A percentile compares a stretch with the other conserved stretches of the same genome.
Evolutionary conservation across 2,113 vertebrate species (phyloP).

Genomic region (Lynx canadensis): DNA sequence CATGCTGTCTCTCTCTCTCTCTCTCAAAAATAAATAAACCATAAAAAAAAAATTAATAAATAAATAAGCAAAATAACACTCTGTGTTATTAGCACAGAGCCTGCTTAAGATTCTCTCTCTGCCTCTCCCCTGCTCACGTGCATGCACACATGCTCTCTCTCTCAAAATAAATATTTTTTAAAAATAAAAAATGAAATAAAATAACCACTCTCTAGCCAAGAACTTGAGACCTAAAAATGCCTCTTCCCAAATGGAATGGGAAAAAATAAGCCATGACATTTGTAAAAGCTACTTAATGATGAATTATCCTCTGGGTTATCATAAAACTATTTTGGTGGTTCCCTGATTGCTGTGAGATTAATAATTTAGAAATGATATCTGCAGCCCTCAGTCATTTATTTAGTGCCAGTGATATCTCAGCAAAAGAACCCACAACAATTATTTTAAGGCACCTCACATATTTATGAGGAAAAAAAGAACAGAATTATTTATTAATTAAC

Average conservation of each 20-base stretch:
- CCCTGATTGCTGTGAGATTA: neutral
- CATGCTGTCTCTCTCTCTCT: too few species aligned
- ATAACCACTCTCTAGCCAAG: neutral
- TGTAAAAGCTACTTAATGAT: slow-evolving; percentile 48
- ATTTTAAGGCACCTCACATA: slow-evolving; percentile 31
- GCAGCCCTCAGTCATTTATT: slow-evolving; percentile 34
- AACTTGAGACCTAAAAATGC: neutral
- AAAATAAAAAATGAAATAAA: too few species aligned
- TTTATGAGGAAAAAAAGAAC: neutral
- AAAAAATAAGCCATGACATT: neutral
- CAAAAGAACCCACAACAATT: slow-evolving; percentile 6
- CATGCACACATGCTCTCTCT: too few species aligned
- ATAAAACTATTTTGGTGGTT: slow-evolving; percentile 21
- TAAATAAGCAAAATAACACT: too few species aligned
- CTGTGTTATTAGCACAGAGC: too few species aligned
- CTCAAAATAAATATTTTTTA: too few species aligned
- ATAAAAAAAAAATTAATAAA: too few species aligned
- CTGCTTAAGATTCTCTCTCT: too few species aligned
- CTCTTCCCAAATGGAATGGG: neutral
- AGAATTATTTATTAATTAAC: slow-evolving; percentile 17
- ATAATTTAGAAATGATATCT: neutral
- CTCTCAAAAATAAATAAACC: too few species aligned
- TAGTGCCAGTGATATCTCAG: neutral
- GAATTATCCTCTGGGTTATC: slow-evolving; percentile 2
- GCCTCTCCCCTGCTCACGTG: too few species aligned